These are phyloP conservation scores for Styela clava DNA, from an alignment of 23 tunicate species.

Conservation along the genomic window DNA sequence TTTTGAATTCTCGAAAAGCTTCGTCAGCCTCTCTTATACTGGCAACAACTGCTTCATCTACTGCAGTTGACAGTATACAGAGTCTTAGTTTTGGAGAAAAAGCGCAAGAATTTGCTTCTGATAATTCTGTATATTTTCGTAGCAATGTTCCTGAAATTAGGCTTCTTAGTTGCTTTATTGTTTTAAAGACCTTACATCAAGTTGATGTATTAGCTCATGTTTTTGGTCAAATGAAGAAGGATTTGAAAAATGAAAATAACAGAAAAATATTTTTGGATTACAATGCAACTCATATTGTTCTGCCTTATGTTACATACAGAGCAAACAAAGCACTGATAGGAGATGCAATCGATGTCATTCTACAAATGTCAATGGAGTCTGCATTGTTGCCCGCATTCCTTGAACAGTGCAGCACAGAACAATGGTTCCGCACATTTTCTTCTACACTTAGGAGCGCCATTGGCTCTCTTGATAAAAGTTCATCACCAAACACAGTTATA, in stretches of 20 bases:
- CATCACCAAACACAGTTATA: slow-evolving; percentile 7
- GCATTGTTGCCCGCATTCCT: slow-evolving; percentile 47
- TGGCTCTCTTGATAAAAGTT: slow-evolving; percentile 24
- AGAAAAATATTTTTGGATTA: slow-evolving; percentile 59
- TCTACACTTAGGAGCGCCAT: slow-evolving; percentile 38
- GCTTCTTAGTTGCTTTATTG: slow-evolving; percentile 57
- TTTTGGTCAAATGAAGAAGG: slow-evolving; percentile 71
- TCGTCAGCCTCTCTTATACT: neutral
- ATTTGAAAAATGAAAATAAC: slow-evolving; percentile 55
- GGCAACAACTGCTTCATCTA: slow-evolving; percentile 6
- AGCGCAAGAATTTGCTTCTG: neutral
- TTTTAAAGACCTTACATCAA: slow-evolving; percentile 80
- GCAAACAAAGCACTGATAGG: slow-evolving; percentile 72
- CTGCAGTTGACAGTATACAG: neutral
- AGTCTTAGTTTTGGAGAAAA: neutral
- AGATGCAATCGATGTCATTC: slow-evolving; percentile 67
- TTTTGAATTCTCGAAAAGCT: neutral
- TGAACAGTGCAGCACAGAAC: slow-evolving; percentile 59
- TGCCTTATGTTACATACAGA: slow-evolving; percentile 75
- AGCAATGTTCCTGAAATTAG: slow-evolving; percentile 72
- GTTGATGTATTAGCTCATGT: slow-evolving; percentile 82
- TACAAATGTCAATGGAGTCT: slow-evolving; percentile 90
- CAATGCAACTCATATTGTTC: slow-evolving; percentile 40
- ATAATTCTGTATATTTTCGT: slow-evolving; percentile 27
- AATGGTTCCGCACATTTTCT: slow-evolving; percentile 72